These are phyloP conservation scores for Atta cephalotes DNA, from an alignment of 1,140 invertebrate genomes.

Conservation along the genomic window DNA sequence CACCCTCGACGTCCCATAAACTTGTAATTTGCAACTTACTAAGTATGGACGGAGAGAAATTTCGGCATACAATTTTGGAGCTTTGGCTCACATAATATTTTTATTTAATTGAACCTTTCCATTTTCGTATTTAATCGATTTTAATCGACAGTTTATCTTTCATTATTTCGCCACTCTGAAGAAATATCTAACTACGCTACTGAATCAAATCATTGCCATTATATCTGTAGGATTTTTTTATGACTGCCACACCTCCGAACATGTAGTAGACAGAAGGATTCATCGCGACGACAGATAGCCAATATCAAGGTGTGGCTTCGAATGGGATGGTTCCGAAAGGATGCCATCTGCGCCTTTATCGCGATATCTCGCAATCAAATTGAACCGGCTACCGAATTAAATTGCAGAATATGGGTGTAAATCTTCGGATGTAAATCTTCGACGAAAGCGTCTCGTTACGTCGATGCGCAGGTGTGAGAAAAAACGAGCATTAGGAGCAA, in stretches of 20 bases:
- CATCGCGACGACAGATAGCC: slow-evolving; percentile 65
- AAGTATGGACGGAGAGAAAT: background rate
- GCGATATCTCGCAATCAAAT: slow-evolving; percentile 73
- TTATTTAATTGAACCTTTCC: background rate
- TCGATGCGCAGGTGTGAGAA: slow-evolving; percentile 32
- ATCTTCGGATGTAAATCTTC: slow-evolving; percentile 65
- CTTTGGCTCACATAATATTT: background rate
- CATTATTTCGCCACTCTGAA: background rate
- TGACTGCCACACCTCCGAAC: slow-evolving; percentile 55
- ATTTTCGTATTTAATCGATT: background rate
- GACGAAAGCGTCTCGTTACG: slow-evolving; percentile 57
- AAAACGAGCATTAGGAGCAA: slow-evolving; percentile 6
- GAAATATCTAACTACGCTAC: slow-evolving; percentile 36
- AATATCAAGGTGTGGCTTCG: slow-evolving; percentile 62
- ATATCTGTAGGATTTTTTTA: slow-evolving; percentile 55
- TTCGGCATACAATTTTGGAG: background rate
- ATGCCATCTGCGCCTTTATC: slow-evolving; percentile 63
- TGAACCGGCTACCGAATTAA: slow-evolving; percentile 76
- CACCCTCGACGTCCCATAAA: background rate
- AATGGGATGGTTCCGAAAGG: background rate
- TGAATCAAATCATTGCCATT: slow-evolving; percentile 42
- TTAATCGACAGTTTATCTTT: background rate
- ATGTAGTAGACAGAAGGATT: slow-evolving; percentile 64
- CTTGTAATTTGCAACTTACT: background rate
- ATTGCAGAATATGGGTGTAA: slow-evolving; percentile 45